Conservation (phyloP, 1,140 invertebrate species). For the Drosophila azteca region DNA sequence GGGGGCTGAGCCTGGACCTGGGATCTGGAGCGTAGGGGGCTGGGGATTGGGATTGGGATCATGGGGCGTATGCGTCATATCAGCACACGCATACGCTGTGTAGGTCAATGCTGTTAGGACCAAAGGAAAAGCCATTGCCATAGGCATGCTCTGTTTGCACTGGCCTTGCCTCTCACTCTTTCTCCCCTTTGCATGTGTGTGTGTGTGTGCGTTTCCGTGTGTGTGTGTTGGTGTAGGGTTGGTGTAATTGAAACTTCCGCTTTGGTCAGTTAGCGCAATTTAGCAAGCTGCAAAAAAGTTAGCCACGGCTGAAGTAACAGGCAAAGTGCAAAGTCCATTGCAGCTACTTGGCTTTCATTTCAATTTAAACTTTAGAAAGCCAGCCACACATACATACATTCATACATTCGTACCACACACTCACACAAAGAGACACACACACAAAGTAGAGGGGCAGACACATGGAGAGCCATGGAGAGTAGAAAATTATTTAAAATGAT, state of each 20-base stretch:
- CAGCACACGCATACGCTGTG: constrained; percentile 70
- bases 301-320: constrained; percentile 78
- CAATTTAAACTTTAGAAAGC: constrained; percentile 75
- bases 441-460: constrained; percentile 7
- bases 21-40: constrained; percentile 13
- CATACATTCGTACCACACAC: constrained; percentile 1
- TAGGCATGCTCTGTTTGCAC: constrained; percentile 14
- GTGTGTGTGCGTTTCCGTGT: constrained; percentile 14
- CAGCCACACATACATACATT: constrained; percentile 18
- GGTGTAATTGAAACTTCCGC: constrained; percentile 80
- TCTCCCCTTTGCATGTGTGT: not conserved
- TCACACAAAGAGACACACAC: not conserved
- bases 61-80: constrained; percentile 72
- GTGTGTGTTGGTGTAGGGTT: constrained; percentile 39
- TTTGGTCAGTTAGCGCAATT: constrained; percentile 81
- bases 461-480: constrained; percentile 37
- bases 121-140: constrained; percentile 40
- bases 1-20: too few relatives aligned
- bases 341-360: constrained; percentile 81
- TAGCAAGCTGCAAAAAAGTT: constrained; percentile 81
- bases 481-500: constrained; percentile 80
- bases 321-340: constrained; percentile 78
- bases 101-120: constrained; percentile 68
- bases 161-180: constrained; percentile 18
- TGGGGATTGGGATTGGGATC: constrained; percentile 34